phyloP scores from a whole-genome alignment of 2,888 invertebrate genomes.

The Pyrocoelia pectoralis region DNA sequence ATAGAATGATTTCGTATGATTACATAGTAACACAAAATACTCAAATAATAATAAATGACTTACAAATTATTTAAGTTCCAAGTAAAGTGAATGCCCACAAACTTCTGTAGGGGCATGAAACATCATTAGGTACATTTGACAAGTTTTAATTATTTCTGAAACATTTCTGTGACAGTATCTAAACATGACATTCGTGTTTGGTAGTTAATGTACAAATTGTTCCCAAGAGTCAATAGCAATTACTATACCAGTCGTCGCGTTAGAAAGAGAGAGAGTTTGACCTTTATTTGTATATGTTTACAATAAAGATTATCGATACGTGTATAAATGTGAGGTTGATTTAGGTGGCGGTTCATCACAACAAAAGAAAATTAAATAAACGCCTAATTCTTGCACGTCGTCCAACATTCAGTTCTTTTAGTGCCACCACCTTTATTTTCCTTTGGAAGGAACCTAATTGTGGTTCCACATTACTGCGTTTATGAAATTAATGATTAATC shows the following conservation, averaged over 20 bases:
- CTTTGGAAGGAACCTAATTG: too few relatives aligned
- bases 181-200: slow-evolving; percentile 1
- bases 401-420: too few relatives aligned
- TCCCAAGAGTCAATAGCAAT: not conserved
- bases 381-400: not conserved
- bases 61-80: too few relatives aligned
- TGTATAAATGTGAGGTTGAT: not conserved
- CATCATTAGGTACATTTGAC: too few relatives aligned
- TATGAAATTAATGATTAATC: too few relatives aligned
- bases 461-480: too few relatives aligned
- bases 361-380: not conserved
- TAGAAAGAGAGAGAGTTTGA: not conserved
- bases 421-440: too few relatives aligned
- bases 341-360: not conserved
- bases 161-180: not conserved
- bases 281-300: not conserved
- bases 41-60: too few relatives aligned
- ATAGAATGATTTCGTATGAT: too few relatives aligned
- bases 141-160: not conserved
- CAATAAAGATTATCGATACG: slow-evolving; percentile 2
- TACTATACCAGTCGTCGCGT: not conserved
- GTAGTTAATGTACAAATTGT: not conserved
- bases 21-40: too few relatives aligned
- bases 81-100: too few relatives aligned
- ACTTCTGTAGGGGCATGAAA: too few relatives aligned